A percentile compares a stretch with the other conserved stretches of the same genome.
These are phyloP conservation scores for Enteromius afrohamiltoni DNA, from an alignment of 2,797 vertebrate genomes.

Conservation along the genomic window DNA sequence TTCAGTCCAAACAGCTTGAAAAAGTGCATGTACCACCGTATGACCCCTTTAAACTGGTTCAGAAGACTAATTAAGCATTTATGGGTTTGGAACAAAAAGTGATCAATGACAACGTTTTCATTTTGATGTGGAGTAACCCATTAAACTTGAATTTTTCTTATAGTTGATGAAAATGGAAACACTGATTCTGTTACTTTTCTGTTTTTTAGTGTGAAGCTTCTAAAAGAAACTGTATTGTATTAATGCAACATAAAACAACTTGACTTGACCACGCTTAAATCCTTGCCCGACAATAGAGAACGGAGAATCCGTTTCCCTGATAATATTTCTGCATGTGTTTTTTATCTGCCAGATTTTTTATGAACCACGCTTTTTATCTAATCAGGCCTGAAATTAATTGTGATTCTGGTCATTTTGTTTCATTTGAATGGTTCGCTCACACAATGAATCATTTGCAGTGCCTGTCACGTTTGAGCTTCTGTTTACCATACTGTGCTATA, in stretches of 20 bases:
- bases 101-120: too few species aligned
- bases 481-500: background rate
- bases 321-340: background rate
- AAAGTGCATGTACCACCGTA: too few species aligned
- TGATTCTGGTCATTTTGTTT: background rate
- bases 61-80: too few species aligned
- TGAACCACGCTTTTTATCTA: background rate
- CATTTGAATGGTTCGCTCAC: background rate
- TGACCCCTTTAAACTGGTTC: too few species aligned
- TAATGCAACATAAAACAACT: too few species aligned
- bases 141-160: too few species aligned
- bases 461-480: background rate
- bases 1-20: too few species aligned
- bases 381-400: background rate
- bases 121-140: too few species aligned
- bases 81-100: too few species aligned
- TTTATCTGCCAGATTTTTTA: background rate
- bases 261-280: background rate
- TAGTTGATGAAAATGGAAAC: background rate
- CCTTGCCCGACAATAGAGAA: background rate
- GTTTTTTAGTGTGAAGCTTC: background rate
- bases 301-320: background rate
- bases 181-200: background rate
- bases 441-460: background rate
- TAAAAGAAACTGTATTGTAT: background rate